Evolutionary conservation across 2,888 invertebrate genomes (phyloP).

Genomic region (Agriopis aurantiaria): DNA sequence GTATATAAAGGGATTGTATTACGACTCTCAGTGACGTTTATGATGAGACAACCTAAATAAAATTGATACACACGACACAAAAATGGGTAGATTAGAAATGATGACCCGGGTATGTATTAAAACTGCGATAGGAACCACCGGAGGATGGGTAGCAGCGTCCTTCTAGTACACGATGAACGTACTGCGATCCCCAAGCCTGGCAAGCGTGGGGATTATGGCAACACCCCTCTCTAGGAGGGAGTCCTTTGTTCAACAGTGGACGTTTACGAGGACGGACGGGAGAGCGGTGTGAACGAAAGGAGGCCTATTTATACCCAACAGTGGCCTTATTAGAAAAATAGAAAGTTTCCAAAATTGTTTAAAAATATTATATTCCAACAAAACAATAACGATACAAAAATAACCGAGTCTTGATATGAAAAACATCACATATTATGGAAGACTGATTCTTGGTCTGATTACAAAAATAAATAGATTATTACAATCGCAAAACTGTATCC

Average conservation of each 20-base stretch:
- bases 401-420: constrained; percentile 35
- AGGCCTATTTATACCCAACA: no score
- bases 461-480: constrained; percentile 43
- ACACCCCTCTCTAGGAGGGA: no score
- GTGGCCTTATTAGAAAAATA: neutral
- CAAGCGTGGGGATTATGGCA: no score
- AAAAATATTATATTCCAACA: constrained; percentile 35
- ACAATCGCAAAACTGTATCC: constrained; percentile 19
- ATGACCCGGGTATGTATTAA: neutral
- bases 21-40: constrained; percentile 2
- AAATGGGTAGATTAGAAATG: neutral
- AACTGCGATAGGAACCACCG: no score
- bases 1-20: constrained; percentile 1
- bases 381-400: constrained; percentile 37
- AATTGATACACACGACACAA: neutral
- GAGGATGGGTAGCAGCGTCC: no score
- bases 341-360: neutral
- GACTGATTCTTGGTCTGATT: constrained; percentile 37
- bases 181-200: no score
- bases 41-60: neutral
- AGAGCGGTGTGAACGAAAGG: neutral
- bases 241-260: no score
- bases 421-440: constrained; percentile 41
- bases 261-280: no score
- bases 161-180: no score